Base-by-base conservation (phyloP, 1,140 invertebrate species). In the Drepana arcuata region DNA sequence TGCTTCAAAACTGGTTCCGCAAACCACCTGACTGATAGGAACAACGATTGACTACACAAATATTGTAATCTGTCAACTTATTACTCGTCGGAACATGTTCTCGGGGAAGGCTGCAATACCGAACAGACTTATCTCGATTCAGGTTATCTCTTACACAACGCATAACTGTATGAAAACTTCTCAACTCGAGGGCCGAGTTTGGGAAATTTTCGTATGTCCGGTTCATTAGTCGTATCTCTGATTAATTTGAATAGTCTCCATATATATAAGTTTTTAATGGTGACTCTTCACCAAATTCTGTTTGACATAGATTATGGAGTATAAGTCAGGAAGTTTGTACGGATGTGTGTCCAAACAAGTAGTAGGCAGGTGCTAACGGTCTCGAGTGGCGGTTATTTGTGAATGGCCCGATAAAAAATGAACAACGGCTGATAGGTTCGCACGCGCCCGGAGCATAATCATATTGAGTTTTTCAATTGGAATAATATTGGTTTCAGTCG, bases 321-420 rank as follows among this genome's bases (percentile, higher is more conserved):
- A 27, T 38, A 24, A 37, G 16, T 35, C 5, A 23, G 29, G 37
- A 15, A 11, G 33, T 24, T 35, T 27, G 32, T 33, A 50, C n/a
- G n/a, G 4, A 4, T 21, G 18, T 21, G 18, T 21, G 18, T 21
- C 9, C 18, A 21, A 26, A 26, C n/a, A 26, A 26, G 6, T 7
- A 26, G 24, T 26, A 26, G 53, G 63, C 70, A 73, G 74, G 71
- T 75, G 74, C 23, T 73, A 79, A 79, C 74, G 74, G 74, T 67
- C 48, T 34, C 42, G 24, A 23, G 23, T 57, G 74, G 51, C 74
- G 67, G 74, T 79, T 79, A 69, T 61, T 67, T 61, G 50, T 69
- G 61, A 72, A 67, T 67, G 63, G 46, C 48, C 13, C 26, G 51
- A 48, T 59, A 73, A 78, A 75, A 78, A 74, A 70, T 39, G 44